phyloP scores from a whole-genome alignment of 2,888 invertebrate genomes.

The Apamea epomidion region DNA sequence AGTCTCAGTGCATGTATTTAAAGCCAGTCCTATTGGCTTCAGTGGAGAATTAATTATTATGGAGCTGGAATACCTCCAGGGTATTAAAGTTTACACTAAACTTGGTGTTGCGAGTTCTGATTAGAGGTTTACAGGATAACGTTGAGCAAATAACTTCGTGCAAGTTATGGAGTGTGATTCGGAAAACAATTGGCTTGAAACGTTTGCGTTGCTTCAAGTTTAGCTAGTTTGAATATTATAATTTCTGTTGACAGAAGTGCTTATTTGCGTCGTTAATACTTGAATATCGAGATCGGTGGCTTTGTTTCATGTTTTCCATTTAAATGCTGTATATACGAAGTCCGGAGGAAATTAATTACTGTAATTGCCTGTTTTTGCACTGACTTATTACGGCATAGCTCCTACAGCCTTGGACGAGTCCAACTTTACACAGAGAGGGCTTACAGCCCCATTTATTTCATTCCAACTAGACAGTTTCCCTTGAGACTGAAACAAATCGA shows the following conservation, averaged over 20 bases:
- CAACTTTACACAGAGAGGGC: slow-evolving; percentile 39
- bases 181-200: slow-evolving; percentile 47
- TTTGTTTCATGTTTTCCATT: slow-evolving; percentile 18
- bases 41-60: slow-evolving; percentile 71
- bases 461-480: slow-evolving; percentile 54
- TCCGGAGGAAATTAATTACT: slow-evolving; percentile 29
- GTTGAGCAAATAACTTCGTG: slow-evolving; percentile 54
- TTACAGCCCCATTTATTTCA: slow-evolving; percentile 58
- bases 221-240: slow-evolving; percentile 33
- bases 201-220: slow-evolving; percentile 35
- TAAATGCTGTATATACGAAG: slow-evolving; percentile 11
- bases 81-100: slow-evolving; percentile 64
- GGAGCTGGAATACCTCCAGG: slow-evolving; percentile 62
- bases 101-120: slow-evolving; percentile 57
- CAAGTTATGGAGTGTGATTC: slow-evolving; percentile 53
- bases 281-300: not conserved
- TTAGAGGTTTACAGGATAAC: slow-evolving; percentile 59
- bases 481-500: slow-evolving; percentile 49
- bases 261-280: slow-evolving; percentile 20
- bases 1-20: slow-evolving; percentile 57
- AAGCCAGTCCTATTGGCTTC: slow-evolving; percentile 58
- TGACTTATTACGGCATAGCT: slow-evolving; percentile 39
- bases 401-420: slow-evolving; percentile 29
- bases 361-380: slow-evolving; percentile 37
- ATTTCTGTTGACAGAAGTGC: slow-evolving; percentile 31